phyloP scores from a whole-genome alignment of 2,888 invertebrate species.

The Plebejus argus region DNA sequence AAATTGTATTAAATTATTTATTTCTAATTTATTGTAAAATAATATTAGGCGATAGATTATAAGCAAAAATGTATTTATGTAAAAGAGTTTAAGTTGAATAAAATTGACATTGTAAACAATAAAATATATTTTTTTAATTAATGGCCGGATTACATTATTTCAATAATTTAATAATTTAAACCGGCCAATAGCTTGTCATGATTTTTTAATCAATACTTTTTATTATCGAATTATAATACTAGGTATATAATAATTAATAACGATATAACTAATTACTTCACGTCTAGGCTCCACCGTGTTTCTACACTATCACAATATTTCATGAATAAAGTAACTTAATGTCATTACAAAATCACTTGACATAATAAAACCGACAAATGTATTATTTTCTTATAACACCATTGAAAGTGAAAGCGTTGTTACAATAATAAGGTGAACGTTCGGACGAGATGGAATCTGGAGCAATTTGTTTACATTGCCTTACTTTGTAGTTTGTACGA shows the following conservation, averaged over 20 bases:
- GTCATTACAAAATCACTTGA: not conserved
- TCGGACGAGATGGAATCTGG: constrained; percentile 50
- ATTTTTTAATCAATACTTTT: too few relatives aligned
- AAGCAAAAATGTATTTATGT: constrained; percentile 26
- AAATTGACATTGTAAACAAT: not conserved
- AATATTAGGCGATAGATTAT: not conserved
- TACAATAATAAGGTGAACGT: constrained; percentile 58
- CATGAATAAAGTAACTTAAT: not conserved
- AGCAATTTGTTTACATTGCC: constrained; percentile 44
- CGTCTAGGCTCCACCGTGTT: not conserved
- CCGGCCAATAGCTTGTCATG: too few relatives aligned
- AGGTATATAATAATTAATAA: not conserved
- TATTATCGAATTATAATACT: too few relatives aligned
- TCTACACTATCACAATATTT: not conserved
- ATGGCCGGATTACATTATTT: too few relatives aligned
- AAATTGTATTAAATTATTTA: constrained; percentile 34
- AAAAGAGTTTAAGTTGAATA: constrained; percentile 31
- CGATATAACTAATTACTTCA: not conserved
- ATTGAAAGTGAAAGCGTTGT: constrained; percentile 67
- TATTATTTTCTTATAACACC: constrained; percentile 44
- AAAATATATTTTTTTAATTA: not conserved
- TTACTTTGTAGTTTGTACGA: constrained; percentile 34
- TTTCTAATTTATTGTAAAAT: constrained; percentile 29
- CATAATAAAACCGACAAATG: constrained; percentile 9
- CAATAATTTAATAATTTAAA: too few relatives aligned